Conservation (phyloP, 2,888 invertebrate genomes). For the Callyntrura guangdongensis region DNA sequence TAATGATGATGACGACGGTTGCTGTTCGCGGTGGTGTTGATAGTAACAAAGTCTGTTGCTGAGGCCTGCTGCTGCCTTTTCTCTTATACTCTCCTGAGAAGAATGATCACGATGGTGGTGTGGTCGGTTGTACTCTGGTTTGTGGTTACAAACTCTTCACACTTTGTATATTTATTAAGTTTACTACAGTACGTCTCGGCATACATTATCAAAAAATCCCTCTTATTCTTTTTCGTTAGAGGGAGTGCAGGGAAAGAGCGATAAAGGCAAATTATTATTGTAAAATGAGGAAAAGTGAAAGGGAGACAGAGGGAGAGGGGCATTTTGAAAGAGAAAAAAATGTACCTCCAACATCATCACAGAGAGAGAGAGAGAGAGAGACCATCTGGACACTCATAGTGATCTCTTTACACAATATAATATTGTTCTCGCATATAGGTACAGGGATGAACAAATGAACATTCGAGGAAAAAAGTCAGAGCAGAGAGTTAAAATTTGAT, state of each 20-base stretch:
- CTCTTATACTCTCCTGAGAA: conserved; percentile 43
- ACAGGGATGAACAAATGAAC: conserved; percentile 43
- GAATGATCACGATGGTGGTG: conserved; percentile 51
- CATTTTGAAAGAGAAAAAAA: conserved; percentile 62
- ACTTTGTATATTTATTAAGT: conserved; percentile 55
- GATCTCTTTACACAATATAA: conserved; percentile 63
- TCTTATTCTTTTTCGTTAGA: not conserved
- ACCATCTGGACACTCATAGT: conserved; percentile 78
- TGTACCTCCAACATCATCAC: not conserved
- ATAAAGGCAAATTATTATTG: conserved; percentile 38
- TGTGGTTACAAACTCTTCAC: conserved; percentile 78
- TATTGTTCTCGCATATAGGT: not conserved
- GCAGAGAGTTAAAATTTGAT: conserved; percentile 34
- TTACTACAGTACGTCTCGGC: conserved; percentile 7
- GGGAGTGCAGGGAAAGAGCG: not conserved
- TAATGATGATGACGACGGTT: conserved; percentile 70
- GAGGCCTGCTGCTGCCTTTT: conserved; percentile 11
- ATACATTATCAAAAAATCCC: conserved; percentile 52
- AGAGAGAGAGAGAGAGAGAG: too few species aligned
- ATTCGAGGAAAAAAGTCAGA: conserved; percentile 20
- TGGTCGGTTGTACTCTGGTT: conserved; percentile 73
- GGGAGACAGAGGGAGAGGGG: conserved; percentile 49
- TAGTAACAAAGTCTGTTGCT: conserved; percentile 30
- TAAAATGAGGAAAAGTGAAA: conserved; percentile 43
- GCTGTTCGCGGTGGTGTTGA: conserved; percentile 70